A percentile compares a stretch with the other conserved stretches of the same genome.
These are phyloP conservation scores for Panopea generosa DNA, from an alignment of 2,888 invertebrate species.

Conservation along the genomic window DNA sequence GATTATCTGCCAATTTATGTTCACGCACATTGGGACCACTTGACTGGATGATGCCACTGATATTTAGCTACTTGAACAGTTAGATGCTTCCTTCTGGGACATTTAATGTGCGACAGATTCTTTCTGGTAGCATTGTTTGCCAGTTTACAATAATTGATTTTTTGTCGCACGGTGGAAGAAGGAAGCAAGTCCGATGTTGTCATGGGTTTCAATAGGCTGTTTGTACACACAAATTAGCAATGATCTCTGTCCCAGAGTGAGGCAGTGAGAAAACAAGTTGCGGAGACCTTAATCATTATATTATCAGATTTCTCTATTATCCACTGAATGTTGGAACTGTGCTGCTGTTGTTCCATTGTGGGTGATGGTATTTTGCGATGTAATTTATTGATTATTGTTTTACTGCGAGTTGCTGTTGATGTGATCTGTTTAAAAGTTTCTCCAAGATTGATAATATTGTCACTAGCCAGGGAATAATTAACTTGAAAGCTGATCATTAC, in stretches of 20 bases:
- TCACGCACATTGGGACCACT: too few species aligned
- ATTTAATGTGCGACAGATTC: slow-evolving; percentile 49
- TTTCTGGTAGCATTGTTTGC: slow-evolving; percentile 38
- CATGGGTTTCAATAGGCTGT: slow-evolving; percentile 10
- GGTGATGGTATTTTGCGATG: slow-evolving; percentile 54
- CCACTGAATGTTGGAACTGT: slow-evolving; percentile 37
- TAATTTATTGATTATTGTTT: slow-evolving; percentile 63
- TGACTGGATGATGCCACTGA: too few species aligned
- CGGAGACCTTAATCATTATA: slow-evolving; percentile 45
- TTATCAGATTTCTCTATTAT: slow-evolving; percentile 58
- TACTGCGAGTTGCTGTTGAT: slow-evolving; percentile 53
- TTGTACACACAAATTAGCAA: slow-evolving; percentile 46
- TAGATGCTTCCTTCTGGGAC: slow-evolving; percentile 50
- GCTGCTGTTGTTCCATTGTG: slow-evolving; percentile 15
- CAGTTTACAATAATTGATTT: slow-evolving; percentile 48
- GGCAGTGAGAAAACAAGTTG: slow-evolving; percentile 38
- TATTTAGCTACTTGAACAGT: slow-evolving; percentile 45
- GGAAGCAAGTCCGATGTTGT: slow-evolving; percentile 1
- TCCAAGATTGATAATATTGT: slow-evolving; percentile 63
- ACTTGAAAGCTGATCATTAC: slow-evolving; percentile 60
- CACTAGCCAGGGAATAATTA: slow-evolving; percentile 54
- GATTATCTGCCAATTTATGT: too few species aligned
- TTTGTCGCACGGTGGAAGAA: slow-evolving; percentile 9
- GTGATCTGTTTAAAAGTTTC: slow-evolving; percentile 60
- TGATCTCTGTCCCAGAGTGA: slow-evolving; percentile 40